A percentile compares a stretch with the other conserved stretches of the same genome.
Evolutionary conservation across 2,888 invertebrate species (phyloP).

Genomic region (Morpho achilles): DNA sequence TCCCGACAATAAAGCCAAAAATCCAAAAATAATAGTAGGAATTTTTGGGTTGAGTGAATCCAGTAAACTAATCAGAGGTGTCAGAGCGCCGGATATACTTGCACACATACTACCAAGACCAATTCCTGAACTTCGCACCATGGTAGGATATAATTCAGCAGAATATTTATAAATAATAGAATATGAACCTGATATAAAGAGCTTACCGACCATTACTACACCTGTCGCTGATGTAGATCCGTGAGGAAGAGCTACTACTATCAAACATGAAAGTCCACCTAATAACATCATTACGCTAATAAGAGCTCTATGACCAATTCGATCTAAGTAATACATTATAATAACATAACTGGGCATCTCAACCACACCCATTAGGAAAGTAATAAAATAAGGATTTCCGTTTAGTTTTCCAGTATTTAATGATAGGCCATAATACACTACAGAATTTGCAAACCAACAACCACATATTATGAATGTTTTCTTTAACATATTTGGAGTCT

Average conservation of each 20-base stretch:
- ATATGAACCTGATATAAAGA: slow-evolving; percentile 91
- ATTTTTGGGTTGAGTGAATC: slow-evolving; percentile 89
- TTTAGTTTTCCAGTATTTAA: slow-evolving; percentile 87
- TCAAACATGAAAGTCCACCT: slow-evolving; percentile 87
- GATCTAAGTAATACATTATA: slow-evolving; percentile 86
- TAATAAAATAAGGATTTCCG: slow-evolving; percentile 89
- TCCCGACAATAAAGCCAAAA: slow-evolving; percentile 86
- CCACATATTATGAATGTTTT: slow-evolving; percentile 90
- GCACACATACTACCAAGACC: slow-evolving; percentile 93
- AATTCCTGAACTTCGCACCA: slow-evolving; percentile 89
- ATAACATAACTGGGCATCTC: slow-evolving; percentile 89
- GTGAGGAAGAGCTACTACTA: slow-evolving; percentile 84
- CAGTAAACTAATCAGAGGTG: slow-evolving; percentile 87
- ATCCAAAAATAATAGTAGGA: slow-evolving; percentile 87
- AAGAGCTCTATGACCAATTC: slow-evolving; percentile 86
- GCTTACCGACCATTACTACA: slow-evolving; percentile 88
- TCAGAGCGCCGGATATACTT: slow-evolving; percentile 88
- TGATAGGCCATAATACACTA: slow-evolving; percentile 91
- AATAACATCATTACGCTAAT: slow-evolving; percentile 88
- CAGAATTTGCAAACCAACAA: slow-evolving; percentile 92
- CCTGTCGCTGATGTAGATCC: slow-evolving; percentile 80
- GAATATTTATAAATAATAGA: slow-evolving; percentile 93
- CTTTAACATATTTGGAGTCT: slow-evolving; percentile 86
- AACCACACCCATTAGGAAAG: slow-evolving; percentile 88
- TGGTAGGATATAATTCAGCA: slow-evolving; percentile 92